Base-by-base conservation (phyloP, 2,113 vertebrate species). In the Phoenicopterus ruber region DNA sequence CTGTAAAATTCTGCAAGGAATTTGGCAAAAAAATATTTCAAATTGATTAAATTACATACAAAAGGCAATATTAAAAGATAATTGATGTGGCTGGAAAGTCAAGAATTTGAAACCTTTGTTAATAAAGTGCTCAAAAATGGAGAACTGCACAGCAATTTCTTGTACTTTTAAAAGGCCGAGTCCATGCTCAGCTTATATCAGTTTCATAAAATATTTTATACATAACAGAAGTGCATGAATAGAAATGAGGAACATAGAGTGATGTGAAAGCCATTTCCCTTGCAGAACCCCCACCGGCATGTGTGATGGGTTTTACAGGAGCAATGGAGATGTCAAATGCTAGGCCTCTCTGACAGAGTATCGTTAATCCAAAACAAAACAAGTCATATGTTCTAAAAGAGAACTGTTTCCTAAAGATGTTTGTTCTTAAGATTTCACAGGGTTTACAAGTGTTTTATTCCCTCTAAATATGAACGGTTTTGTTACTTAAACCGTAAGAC, bases 391-490 rank as follows among this genome's bases (percentile, higher is more conserved):
- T 95, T 76, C 24, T 69, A 52, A 82, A 31, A 86, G 2, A 82
- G 2, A 82, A 65, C 28, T 38, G 4, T 79, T 92, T 85, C n/a
- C 29, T 90, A 40, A 86, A 81, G 71, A 40, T 83, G 34, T 72
- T 95, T 72, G 22, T 63, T 87, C 22, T 26, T 76, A 42, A 38
- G 54, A 47, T 82, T 93, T 91, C 62, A 88, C 15, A 29, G 69
- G 10, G 25, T 57, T 92, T 94, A 69, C 65, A 69, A 73, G 19
- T 71, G 32, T 2, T 86, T 84, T 82, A 84, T 88, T 82, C 50
- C 52, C 38, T 76, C 36, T 49, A 55, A 59, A 47, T 89, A 2
- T 61, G 32, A 73, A 74, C 63, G 12, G 0, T 52, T 86, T 73
- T 89, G 52, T 78, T 91, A n/a, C 50, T 85, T 91, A 82, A 86